Percentiles rank a stretch among this genome's conserved stretches.
Conservation (phyloP, 2,888 invertebrate genomes). For the Leptura quadrifasciata region DNA sequence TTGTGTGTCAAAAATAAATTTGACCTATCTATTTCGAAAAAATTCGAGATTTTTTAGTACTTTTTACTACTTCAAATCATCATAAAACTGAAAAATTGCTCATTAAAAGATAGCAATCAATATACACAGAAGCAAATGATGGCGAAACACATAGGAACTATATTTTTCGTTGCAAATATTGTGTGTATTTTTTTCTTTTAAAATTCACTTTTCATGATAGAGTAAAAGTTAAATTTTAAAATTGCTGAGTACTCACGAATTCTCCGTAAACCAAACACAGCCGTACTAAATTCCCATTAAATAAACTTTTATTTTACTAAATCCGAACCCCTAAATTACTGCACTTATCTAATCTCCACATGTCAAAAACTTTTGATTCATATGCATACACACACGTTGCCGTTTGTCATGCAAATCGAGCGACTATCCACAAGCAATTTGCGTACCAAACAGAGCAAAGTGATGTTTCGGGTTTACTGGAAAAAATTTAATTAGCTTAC, state of each 20-base stretch:
- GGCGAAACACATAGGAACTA: too few relatives aligned
- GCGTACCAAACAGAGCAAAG: slow-evolving; percentile 8
- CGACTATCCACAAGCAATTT: slow-evolving; percentile 20
- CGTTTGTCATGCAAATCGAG: slow-evolving; percentile 33
- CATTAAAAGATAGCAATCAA: too few relatives aligned
- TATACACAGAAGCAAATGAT: too few relatives aligned
- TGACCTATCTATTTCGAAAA: too few relatives aligned
- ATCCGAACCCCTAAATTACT: slow-evolving; percentile 22
- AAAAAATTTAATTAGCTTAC: slow-evolving; percentile 35
- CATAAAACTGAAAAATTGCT: too few relatives aligned
- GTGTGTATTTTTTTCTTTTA: too few relatives aligned
- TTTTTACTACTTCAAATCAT: too few relatives aligned
- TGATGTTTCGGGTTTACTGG: slow-evolving; percentile 23
- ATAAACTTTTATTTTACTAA: slow-evolving; percentile 11
- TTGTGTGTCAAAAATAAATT: too few relatives aligned
- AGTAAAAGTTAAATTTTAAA: not conserved
- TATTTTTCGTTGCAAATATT: too few relatives aligned
- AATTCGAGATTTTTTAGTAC: too few relatives aligned
- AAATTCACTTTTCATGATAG: not conserved
- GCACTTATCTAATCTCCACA: slow-evolving; percentile 27
- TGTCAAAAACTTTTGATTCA: slow-evolving; percentile 34
- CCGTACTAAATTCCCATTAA: slow-evolving; percentile 11
- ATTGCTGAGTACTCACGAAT: not conserved
- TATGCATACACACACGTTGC: slow-evolving; percentile 11
- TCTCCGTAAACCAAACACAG: slow-evolving; percentile 11